A percentile compares a stretch with the other conserved stretches of the same genome.
phyloP scores from a whole-genome alignment of 2,797 vertebrate species.

The Tarsius wallacei region DNA sequence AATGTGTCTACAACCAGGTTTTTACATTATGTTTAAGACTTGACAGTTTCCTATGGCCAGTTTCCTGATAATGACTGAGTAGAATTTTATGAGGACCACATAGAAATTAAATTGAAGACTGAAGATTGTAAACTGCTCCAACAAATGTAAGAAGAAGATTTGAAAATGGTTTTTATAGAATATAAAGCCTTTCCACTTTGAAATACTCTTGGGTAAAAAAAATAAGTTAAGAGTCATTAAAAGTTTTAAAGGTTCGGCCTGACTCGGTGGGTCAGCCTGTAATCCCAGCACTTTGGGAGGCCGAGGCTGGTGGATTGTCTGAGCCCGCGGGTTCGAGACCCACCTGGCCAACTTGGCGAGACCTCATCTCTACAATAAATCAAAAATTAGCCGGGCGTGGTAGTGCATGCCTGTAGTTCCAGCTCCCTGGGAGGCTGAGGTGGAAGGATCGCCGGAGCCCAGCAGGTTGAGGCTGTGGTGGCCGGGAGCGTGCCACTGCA shows the following conservation, averaged over 20 bases:
- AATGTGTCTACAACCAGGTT: background rate
- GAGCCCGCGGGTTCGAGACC: too few species aligned
- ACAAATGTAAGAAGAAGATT: background rate
- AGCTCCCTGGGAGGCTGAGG: too few species aligned
- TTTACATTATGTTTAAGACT: background rate
- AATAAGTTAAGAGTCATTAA: slow-evolving; percentile 69
- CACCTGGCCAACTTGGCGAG: too few species aligned
- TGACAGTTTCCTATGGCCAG: background rate
- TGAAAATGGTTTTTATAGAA: slow-evolving; percentile 71
- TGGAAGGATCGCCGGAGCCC: too few species aligned
- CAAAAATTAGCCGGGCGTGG: too few species aligned
- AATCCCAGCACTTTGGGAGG: too few species aligned
- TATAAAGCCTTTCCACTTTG: slow-evolving; percentile 69
- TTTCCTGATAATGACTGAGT: background rate
- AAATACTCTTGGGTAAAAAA: slow-evolving; percentile 47
- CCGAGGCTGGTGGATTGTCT: too few species aligned
- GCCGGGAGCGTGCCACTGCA: too few species aligned
- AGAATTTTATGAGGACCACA: background rate
- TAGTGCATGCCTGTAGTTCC: too few species aligned
- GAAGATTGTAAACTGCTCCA: background rate
- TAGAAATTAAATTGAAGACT: background rate
- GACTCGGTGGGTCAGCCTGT: too few species aligned
- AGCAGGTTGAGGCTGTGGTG: too few species aligned
- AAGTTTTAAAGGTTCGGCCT: slow-evolving; percentile 64
- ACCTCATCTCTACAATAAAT: too few species aligned